A percentile compares a stretch with the other conserved stretches of the same genome.
These are phyloP conservation scores for Leptarthrus brevirostris DNA, from an alignment of 2,888 invertebrate genomes.

Conservation along the genomic window DNA sequence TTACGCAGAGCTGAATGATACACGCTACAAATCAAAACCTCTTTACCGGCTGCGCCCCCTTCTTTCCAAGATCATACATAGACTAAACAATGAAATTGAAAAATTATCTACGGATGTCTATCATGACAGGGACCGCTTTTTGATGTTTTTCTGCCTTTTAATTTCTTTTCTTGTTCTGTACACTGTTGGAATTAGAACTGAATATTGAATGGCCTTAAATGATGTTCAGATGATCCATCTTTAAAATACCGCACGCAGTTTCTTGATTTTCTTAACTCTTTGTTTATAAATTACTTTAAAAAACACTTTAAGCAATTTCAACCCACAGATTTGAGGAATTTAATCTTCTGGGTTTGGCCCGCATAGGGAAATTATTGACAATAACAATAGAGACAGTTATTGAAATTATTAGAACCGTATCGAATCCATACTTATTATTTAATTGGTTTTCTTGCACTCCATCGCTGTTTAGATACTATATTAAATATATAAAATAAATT, in stretches of 20 bases:
- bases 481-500: no score
- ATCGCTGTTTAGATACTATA: no score
- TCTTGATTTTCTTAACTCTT: constrained; percentile 45
- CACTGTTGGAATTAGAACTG: constrained; percentile 23
- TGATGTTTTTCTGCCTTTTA: constrained; percentile 36
- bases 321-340: no score
- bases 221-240: neutral
- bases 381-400: no score
- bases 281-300: constrained; percentile 33
- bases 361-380: no score
- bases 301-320: no score
- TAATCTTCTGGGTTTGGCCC: no score
- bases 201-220: neutral
- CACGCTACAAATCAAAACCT: constrained; percentile 24
- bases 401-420: no score
- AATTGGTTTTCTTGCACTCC: no score
- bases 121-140: constrained; percentile 42
- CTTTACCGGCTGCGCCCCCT: neutral
- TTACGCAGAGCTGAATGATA: constrained; percentile 36
- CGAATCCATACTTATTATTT: no score
- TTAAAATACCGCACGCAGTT: constrained; percentile 40
- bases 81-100: constrained; percentile 47
- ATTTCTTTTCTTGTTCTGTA: constrained; percentile 44
- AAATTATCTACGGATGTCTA: constrained; percentile 47
- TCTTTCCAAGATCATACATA: neutral